Evolutionary conservation across 2,888 invertebrate species (phyloP).

Genomic region (Chymomyza caudatula): DNA sequence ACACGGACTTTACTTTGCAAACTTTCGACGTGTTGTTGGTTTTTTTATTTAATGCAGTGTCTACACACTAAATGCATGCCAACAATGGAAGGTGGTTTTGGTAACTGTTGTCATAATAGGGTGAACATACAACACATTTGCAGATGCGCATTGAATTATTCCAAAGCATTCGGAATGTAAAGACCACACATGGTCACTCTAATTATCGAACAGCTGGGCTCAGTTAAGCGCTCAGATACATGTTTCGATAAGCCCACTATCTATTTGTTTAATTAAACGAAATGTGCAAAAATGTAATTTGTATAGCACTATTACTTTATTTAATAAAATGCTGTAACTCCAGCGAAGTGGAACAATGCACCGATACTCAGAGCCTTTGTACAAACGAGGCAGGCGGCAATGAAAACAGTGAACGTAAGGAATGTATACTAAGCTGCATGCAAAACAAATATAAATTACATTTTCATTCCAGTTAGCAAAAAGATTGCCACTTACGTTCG

Average conservation of each 20-base stretch:
- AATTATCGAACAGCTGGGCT: background rate
- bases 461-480: slow-evolving; percentile 43
- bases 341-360: background rate
- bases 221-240: no score
- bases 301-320: background rate
- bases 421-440: background rate
- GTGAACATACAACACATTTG: slow-evolving; percentile 21
- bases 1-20: slow-evolving; percentile 2
- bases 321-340: background rate
- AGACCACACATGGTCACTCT: slow-evolving; percentile 3
- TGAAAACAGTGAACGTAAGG: slow-evolving; percentile 33
- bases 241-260: background rate
- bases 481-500: slow-evolving; percentile 79
- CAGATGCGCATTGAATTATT: background rate
- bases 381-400: background rate
- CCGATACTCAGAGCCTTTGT: background rate
- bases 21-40: slow-evolving; percentile 53
- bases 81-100: slow-evolving; percentile 7
- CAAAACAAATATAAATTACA: background rate
- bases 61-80: slow-evolving; percentile 27
- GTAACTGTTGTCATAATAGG: slow-evolving; percentile 29
- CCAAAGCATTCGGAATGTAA: no score
- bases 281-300: background rate
- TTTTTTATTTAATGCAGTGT: slow-evolving; percentile 49
- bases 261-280: background rate